Conservation (phyloP, 2,113 vertebrate genomes). For the Trinectes maculatus region DNA sequence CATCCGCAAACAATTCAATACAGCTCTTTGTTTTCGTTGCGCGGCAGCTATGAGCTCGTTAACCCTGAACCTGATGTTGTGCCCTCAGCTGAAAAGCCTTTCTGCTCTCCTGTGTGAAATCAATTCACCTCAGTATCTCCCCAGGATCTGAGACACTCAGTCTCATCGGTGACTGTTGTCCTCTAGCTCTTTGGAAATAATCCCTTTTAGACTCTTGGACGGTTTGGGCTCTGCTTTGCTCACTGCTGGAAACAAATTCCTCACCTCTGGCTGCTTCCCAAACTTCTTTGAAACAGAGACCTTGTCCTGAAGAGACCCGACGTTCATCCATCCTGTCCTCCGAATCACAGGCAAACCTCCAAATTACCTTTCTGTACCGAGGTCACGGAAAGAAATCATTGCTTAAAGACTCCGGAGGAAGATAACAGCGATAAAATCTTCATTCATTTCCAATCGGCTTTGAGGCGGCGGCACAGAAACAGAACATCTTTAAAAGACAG, state of each 20-base stretch:
- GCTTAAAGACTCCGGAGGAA: constrained; percentile 50
- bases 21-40: constrained; percentile 13
- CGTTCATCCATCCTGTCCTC: constrained; percentile 44
- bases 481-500: constrained; percentile 12
- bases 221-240: constrained; percentile 47
- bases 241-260: constrained; percentile 60
- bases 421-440: constrained; percentile 57
- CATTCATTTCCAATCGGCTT: constrained; percentile 25
- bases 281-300: constrained; percentile 60
- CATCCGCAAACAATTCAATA: not conserved
- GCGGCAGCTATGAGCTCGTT: constrained; percentile 10
- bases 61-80: constrained; percentile 24
- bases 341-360: constrained; percentile 39
- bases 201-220: constrained; percentile 52
- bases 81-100: constrained; percentile 22
- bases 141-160: constrained; percentile 29
- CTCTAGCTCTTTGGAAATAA: constrained; percentile 63
- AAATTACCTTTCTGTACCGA: constrained; percentile 45
- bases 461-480: constrained; percentile 11
- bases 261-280: constrained; percentile 66
- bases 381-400: constrained; percentile 43
- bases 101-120: constrained; percentile 36
- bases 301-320: constrained; percentile 48
- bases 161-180: constrained; percentile 43
- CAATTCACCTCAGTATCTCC: constrained; percentile 46